Evolutionary conservation across 53 echinoderm and acorn worm species (phyloP).

Genomic region (Zoroaster sp.): DNA sequence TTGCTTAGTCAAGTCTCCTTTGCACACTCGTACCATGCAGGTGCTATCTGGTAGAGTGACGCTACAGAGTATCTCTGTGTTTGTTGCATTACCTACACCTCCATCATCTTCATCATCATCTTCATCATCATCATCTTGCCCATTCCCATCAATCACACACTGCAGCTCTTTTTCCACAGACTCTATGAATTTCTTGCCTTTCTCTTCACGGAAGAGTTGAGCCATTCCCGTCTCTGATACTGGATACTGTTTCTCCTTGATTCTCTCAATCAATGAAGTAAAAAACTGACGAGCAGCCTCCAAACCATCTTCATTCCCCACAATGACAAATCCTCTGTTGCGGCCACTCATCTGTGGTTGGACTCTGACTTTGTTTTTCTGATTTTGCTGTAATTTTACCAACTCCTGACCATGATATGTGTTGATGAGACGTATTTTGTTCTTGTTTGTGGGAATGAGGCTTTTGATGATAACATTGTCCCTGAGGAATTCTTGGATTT

Average conservation of each 20-base stretch:
- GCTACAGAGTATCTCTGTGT: slow-evolving; percentile 1
- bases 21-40: slow-evolving; percentile 34
- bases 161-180: neutral
- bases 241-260: slow-evolving; percentile 46
- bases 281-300: neutral
- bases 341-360: slow-evolving; percentile 4
- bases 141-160: slow-evolving; percentile 36
- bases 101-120: slow-evolving; percentile 7
- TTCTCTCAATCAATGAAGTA: neutral
- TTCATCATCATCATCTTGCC: neutral
- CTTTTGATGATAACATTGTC: slow-evolving; percentile 44
- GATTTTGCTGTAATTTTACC: neutral
- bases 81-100: neutral
- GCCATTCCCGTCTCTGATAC: slow-evolving; percentile 64
- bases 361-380: neutral
- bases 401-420: slow-evolving; percentile 7
- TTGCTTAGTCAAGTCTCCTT: slow-evolving; percentile 61
- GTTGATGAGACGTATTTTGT: slow-evolving; percentile 2
- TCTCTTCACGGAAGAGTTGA: slow-evolving; percentile 32
- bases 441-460: neutral
- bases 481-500: slow-evolving; percentile 11
- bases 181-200: slow-evolving; percentile 46
- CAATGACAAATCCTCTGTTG: slow-evolving; percentile 10
- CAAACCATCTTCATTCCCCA: slow-evolving; percentile 38
- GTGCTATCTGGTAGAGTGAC: slow-evolving; percentile 4